Evolutionary conservation across 2,797 vertebrate species (phyloP).

Genomic region (Linurgus olivaceus): DNA sequence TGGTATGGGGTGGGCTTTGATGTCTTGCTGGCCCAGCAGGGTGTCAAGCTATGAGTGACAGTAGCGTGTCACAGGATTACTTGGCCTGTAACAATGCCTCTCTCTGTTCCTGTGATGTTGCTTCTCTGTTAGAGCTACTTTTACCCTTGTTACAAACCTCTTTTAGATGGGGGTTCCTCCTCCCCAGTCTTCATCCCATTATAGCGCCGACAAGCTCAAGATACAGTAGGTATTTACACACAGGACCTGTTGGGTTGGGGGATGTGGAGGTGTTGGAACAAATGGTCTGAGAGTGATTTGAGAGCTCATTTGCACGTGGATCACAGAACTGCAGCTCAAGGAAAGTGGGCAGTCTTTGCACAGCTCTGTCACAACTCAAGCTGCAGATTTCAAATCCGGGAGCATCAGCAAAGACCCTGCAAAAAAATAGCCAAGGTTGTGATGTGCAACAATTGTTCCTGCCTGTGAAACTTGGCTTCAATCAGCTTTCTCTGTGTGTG

Average conservation of each 20-base stretch:
- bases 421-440: not conserved
- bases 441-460: constrained; percentile 7
- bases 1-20: constrained; percentile 80
- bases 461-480: not conserved
- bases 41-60: constrained; percentile 72
- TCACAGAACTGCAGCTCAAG: constrained; percentile 33
- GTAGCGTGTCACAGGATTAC: constrained; percentile 80
- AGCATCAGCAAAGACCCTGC: constrained; percentile 25
- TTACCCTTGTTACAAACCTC: constrained; percentile 46
- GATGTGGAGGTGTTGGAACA: constrained; percentile 36
- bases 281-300: constrained; percentile 46
- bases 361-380: not conserved
- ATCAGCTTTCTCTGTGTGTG: not conserved
- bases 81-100: constrained; percentile 57
- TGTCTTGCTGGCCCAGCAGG: constrained; percentile 75
- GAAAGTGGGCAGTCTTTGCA: constrained; percentile 33
- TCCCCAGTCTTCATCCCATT: constrained; percentile 25
- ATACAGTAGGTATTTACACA: constrained; percentile 23
- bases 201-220: constrained; percentile 19
- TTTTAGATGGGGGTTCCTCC: constrained; percentile 47
- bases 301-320: constrained; percentile 55
- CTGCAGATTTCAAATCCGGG: not conserved
- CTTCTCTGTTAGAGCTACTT: constrained; percentile 63
- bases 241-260: not conserved
- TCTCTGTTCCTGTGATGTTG: constrained; percentile 73